Conservation (phyloP, 2,113 vertebrate species). For the Macaca mulatta region DNA sequence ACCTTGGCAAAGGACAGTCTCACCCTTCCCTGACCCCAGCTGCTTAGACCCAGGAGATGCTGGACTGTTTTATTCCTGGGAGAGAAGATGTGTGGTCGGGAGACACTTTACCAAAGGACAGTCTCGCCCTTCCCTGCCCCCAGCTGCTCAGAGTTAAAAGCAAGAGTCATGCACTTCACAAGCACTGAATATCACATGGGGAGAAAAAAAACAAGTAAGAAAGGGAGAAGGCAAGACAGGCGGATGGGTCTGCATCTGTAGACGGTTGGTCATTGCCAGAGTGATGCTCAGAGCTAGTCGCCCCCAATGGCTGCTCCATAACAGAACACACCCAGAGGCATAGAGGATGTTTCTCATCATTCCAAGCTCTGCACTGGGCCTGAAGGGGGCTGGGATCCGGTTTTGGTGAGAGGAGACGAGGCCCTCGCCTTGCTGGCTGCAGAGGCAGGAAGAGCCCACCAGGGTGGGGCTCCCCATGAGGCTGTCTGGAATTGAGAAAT, state of each 20-base stretch:
- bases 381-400: accelerated
- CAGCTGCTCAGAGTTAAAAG: neutral
- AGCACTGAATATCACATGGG: neutral
- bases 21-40: neutral
- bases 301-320: neutral
- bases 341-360: neutral
- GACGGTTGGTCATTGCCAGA: neutral
- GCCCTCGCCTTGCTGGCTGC: neutral
- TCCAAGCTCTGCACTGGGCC: neutral
- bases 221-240: neutral
- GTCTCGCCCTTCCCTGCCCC: neutral
- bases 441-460: neutral
- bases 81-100: neutral
- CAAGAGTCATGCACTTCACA: neutral
- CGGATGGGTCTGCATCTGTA: neutral
- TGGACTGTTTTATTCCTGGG: neutral
- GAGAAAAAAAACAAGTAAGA: neutral
- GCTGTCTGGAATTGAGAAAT: neutral
- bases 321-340: neutral
- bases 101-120: neutral
- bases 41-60: neutral
- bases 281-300: neutral
- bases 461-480: neutral
- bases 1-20: neutral
- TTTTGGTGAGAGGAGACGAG: neutral